These are phyloP conservation scores for Cataglyphis albicans DNA, from an alignment of 2,888 invertebrate genomes.

Conservation along the genomic window DNA sequence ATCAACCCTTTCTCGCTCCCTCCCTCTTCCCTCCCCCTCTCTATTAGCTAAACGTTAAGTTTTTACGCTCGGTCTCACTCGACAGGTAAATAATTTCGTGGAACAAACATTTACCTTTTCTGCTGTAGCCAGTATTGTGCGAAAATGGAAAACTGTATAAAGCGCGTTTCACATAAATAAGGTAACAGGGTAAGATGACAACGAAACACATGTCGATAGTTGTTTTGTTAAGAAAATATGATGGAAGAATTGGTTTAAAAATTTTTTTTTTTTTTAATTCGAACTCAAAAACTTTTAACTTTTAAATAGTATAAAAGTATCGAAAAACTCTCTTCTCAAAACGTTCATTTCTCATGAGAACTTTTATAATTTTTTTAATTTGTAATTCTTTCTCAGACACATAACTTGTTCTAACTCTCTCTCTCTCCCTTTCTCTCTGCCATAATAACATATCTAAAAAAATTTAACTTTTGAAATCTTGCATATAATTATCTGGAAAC, in stretches of 20 bases:
- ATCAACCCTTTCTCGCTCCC: conserved; percentile 20
- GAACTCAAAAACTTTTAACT: not conserved
- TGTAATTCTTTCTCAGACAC: not conserved
- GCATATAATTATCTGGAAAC: not conserved
- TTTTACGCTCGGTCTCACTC: not conserved
- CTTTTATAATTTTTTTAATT: not conserved
- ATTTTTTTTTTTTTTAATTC: not conserved
- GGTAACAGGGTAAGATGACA: not conserved
- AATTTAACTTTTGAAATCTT: not conserved
- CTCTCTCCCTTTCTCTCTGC: not conserved
- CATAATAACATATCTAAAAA: not conserved
- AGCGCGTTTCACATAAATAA: conserved; percentile 12
- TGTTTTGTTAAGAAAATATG: conserved; percentile 2
- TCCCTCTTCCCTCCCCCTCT: not conserved
- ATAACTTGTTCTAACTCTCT: too few relatives aligned
- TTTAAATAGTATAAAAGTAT: not conserved
- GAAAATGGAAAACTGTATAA: conserved; percentile 1
- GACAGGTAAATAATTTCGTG: conserved; percentile 41
- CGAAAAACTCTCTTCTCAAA: not conserved
- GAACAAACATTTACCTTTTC: conserved; percentile 29
- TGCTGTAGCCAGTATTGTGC: not conserved
- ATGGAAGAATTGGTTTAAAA: not conserved
- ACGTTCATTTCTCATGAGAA: not conserved
- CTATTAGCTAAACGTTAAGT: not conserved
- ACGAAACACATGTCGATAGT: not conserved